Evolutionary conservation across 2,113 vertebrate species (phyloP).

Genomic region (Phyllostomus hastatus): DNA sequence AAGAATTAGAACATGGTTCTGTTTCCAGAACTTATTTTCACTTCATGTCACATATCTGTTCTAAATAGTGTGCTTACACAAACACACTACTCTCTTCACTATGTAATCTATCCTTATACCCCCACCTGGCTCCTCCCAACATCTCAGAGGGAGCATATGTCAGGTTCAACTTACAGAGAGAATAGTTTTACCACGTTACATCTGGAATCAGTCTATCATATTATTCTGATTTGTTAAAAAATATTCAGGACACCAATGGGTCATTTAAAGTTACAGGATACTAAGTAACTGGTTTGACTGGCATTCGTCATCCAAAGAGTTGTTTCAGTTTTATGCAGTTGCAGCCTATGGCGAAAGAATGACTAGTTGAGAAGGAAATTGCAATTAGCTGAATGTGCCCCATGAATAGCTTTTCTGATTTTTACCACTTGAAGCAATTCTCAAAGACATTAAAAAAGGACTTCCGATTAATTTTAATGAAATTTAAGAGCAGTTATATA

Average conservation of each 20-base stretch:
- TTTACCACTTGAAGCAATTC: constrained; percentile 56
- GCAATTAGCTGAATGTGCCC: constrained; percentile 42
- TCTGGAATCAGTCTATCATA: background rate
- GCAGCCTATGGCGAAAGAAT: background rate
- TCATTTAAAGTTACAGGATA: constrained; percentile 26
- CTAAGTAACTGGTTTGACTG: background rate
- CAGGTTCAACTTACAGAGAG: background rate
- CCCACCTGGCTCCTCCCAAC: background rate
- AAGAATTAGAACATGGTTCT: background rate
- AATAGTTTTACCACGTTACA: background rate
- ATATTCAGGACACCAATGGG: background rate
- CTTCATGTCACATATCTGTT: background rate
- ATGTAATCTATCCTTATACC: background rate
- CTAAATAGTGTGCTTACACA: background rate
- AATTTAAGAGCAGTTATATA: constrained; percentile 48
- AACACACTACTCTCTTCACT: background rate
- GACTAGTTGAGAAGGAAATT: constrained; percentile 48
- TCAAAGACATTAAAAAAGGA: constrained; percentile 68
- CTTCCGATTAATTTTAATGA: constrained; percentile 69
- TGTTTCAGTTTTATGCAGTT: background rate
- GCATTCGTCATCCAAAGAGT: constrained; percentile 7
- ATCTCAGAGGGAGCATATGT: background rate
- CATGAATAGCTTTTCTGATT: constrained; percentile 57
- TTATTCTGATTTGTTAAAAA: background rate
- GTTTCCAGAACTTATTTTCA: background rate